Base-by-base conservation (phyloP, 1,140 invertebrate species). In the Carcinoscorpius rotundicauda region DNA sequence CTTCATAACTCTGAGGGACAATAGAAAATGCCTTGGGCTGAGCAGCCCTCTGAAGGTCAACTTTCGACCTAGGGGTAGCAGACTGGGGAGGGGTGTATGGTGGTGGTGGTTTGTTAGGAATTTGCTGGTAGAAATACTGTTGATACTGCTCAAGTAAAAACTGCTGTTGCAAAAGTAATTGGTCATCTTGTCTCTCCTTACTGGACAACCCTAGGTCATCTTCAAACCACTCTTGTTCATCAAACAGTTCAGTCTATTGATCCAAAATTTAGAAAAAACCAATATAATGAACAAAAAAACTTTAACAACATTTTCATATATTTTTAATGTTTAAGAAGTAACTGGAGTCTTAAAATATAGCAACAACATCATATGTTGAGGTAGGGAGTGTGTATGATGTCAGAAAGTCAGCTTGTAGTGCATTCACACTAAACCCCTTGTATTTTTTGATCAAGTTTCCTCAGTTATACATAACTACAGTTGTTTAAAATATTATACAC, bases 31-130 rank as follows among this genome's bases (percentile, higher is more conserved):
- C 5, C n/a, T 64, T 72, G 69, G 29, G 72, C 69, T 29, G 29
- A 29, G 29, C 29, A 29, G 29, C 29, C 29, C 29, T 29, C 29
- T 29, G 29, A 29, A 29, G 29, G 29, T 29, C 29, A 29, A 29
- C 29, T 29, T 29, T 29, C 2, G 29, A 29, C 29, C 29, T 29
- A 29, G 29, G 29, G 29, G 29, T 4, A 71, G 76, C 1, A 74
- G 75, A 3, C 70, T 72, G 9, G 82, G 83, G 66, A 11, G 82
- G 85, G 5, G 81, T 85, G 68, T 87, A 87, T 0, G 85, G 85
- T 0, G 85, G 85, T 5, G 85, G 85, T 6, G 85, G 85, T 73
- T 87, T 87, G 68, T 84, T 83, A n/a, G 85, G 84, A 64, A 86
- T 85, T 73, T 84, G 82, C 52, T 84, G 75, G 8, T 85, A 77